A percentile compares a stretch with the other conserved stretches of the same genome.
These are phyloP conservation scores for Phalacrocorax carbo DNA, from an alignment of 2,113 vertebrate species.

Conservation along the genomic window DNA sequence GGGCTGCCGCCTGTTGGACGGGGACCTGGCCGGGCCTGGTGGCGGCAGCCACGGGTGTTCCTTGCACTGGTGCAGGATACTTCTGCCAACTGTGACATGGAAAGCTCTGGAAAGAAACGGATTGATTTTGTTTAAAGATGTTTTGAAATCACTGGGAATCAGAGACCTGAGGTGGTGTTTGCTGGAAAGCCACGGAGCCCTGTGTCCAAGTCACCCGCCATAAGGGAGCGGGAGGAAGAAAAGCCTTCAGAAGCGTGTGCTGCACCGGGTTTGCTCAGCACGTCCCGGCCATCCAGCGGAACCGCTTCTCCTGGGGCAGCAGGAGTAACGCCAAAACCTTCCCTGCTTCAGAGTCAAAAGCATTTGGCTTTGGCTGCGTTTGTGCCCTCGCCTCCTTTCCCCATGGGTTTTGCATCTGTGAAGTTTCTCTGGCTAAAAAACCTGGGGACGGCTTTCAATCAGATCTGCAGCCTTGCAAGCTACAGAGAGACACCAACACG, in stretches of 20 bases:
- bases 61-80: not conserved
- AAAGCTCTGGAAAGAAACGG: not conserved
- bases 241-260: not conserved
- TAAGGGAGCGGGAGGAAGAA: not conserved
- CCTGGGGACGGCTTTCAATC: not conserved
- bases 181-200: not conserved
- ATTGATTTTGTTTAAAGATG: not conserved
- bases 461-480: not conserved
- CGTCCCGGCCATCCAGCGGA: not conserved
- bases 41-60: accelerated
- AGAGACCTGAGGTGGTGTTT: not conserved
- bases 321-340: not conserved
- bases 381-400: not conserved
- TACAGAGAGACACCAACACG: not conserved
- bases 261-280: not conserved
- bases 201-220: not conserved
- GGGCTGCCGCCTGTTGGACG: not conserved
- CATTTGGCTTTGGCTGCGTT: not conserved
- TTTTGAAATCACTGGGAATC: not conserved
- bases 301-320: not conserved
- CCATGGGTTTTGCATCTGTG: not conserved
- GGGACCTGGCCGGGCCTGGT: not conserved
- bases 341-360: not conserved
- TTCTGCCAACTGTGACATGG: not conserved
- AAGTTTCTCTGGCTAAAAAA: not conserved